Evolutionary conservation across 1,140 invertebrate species (phyloP), one percentile per base, ranked within the genome.

Genomic region (Helicoverpa zea): DNA sequence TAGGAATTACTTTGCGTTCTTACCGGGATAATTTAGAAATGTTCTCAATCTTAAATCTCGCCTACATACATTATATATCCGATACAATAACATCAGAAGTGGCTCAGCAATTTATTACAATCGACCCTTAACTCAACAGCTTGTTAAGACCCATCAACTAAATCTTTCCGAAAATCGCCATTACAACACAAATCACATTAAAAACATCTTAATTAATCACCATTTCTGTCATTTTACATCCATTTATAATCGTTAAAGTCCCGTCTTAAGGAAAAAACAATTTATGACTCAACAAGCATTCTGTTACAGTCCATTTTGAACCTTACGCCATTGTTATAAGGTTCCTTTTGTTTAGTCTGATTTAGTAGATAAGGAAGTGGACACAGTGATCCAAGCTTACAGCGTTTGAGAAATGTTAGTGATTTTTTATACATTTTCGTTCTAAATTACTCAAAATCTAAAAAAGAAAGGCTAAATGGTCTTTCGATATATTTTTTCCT

Each of bases 181-280:
- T 58, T 58, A 43, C 43, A 73, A 35, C 29, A 16, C 70, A 43
- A 58, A 73, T 73, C 30, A 73, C 29, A 43, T 73, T 51, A 35
- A 58, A 73, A 58, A 56, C 54, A 73, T 43, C 14, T 29, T 16
- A 73, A 73, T 73, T 58, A 73, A 73, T 73, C 70, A 56, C 54
- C 51, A 16, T 58, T 56, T 43, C 52, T 56, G 70, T 58, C 70
- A 56, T 43, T 43, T 58, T 7, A 73, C 70, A 73, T 43, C 43
- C 52, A 73, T 73, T 58, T 43, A 18, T 58, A 54, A 58, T 58
- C 70, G 47, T 73, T 52, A 73, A 73, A 73, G 52, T 73, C 70
- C 12, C 5, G 16, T 35, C 23, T 16, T 52, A 72, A 16, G 68
- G 16, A 72, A 72, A 70, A 72, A 72, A 18, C 29, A 56, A 23